phyloP scores from a whole-genome alignment of 2,113 vertebrate species.

The Plecotus auritus region DNA sequence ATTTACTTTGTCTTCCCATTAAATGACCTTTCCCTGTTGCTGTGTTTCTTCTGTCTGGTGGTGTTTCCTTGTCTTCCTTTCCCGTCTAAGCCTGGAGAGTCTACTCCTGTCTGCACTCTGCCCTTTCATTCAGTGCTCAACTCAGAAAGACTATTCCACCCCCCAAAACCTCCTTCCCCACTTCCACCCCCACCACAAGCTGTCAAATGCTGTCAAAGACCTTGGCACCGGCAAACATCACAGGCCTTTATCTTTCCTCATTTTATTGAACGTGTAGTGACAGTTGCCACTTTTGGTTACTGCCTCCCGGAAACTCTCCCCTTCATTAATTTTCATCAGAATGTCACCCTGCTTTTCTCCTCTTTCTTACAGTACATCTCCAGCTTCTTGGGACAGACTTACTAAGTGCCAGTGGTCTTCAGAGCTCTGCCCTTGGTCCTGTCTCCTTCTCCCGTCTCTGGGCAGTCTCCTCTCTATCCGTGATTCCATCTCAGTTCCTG shows the following conservation, averaged over 20 bases:
- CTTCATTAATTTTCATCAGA: background rate
- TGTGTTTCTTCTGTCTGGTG: background rate
- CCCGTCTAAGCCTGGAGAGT: background rate
- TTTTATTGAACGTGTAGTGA: background rate
- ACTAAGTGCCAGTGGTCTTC: background rate
- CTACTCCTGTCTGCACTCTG: background rate
- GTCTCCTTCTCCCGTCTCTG: background rate
- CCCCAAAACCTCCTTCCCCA: fast-evolving
- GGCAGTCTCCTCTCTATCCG: background rate
- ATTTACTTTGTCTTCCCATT: background rate
- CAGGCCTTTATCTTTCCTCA: background rate
- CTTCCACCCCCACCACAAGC: background rate
- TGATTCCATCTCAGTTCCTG: background rate
- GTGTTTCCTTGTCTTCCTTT: background rate
- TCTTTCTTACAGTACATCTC: background rate
- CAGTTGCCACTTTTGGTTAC: background rate
- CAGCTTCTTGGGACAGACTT: background rate
- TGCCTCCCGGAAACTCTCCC: background rate
- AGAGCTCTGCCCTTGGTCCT: background rate
- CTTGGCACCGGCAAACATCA: background rate
- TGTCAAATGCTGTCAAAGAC: background rate
- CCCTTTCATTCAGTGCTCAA: background rate
- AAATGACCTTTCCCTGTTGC: background rate
- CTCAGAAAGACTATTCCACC: background rate
- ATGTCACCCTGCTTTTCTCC: background rate